Evolutionary conservation across 2,797 vertebrate species (phyloP), one percentile per base, ranked within the genome.

Genomic region (Cottoperca gobio): DNA sequence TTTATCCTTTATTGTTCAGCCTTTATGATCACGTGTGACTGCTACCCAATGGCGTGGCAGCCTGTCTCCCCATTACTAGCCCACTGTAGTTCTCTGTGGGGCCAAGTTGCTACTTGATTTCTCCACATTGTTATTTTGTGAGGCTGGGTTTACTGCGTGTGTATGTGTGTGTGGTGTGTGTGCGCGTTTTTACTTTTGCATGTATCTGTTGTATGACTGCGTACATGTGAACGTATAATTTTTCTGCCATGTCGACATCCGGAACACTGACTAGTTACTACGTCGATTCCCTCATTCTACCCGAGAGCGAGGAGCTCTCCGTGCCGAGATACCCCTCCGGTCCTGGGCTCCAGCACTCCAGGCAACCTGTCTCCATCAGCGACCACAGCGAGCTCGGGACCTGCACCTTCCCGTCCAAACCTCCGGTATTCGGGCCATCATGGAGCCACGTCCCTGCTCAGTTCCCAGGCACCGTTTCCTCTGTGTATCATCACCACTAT

Each of bases 1-100:
- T 98, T 99, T 97, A 98, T 96, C 94, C 96, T 96, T 97, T 97
- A 96, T 97, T 98, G 96, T 98, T 97, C 96, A 95, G 96, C 93
- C 91, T 91, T 88, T 88, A 81, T 92, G 93, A 96, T 91, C 98
- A 99, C 97, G 97, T 96, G 97, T 84, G 92, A 73, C 83, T 62
- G 84, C 79, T 88, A 71, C 66, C 95, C 95, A 95, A 95, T 95
- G 85, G 94, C 93, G 91, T 72, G 86, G 84, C 93, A 91, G 94
- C 91, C 91, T 95, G 94, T 89, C 93, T 95, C 92, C 94, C 96
- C 96, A 95, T 96, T 97, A 97, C 97, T 96, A 97, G 93, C 95
- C 94, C 95, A 95, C 96, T 96, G 96, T 97, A 96, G 96, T 96
- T 94, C 95, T 94, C 94, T 91, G 92, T 94, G 95, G 95, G 95